Conservation (phyloP, 2,888 invertebrate genomes). For the Dolichomitus sp. region DNA sequence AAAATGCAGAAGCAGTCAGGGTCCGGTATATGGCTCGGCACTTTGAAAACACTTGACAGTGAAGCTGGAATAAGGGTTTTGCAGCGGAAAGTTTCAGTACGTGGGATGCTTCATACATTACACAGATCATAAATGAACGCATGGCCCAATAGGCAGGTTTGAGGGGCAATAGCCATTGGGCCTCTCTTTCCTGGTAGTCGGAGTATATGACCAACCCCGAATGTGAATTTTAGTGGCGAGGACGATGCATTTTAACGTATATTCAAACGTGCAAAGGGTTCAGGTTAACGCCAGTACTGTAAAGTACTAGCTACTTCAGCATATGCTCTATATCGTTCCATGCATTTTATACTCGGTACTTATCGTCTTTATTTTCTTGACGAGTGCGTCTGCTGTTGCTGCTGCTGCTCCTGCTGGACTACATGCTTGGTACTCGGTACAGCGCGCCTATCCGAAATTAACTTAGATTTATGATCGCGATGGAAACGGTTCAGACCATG, state of each 20-base stretch:
- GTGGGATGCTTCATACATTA: neutral
- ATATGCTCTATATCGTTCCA: neutral
- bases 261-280: slow-evolving; percentile 31
- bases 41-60: slow-evolving; percentile 14
- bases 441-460: slow-evolving; percentile 76
- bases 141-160: neutral
- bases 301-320: neutral
- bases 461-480: slow-evolving; percentile 79
- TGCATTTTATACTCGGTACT: slow-evolving; percentile 58
- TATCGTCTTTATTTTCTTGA: slow-evolving; percentile 65
- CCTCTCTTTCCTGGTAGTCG: neutral
- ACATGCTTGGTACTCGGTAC: neutral
- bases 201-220: neutral
- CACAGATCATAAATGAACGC: slow-evolving; percentile 11
- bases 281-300: slow-evolving; percentile 18
- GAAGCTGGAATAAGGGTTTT: slow-evolving; percentile 20
- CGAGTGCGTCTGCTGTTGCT: slow-evolving; percentile 65
- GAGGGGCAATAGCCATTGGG: slow-evolving; percentile 10
- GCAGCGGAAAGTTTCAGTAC: neutral
- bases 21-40: neutral
- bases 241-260: slow-evolving; percentile 22
- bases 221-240: neutral
- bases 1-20: slow-evolving; percentile 30
- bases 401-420: slow-evolving; percentile 2
- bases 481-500: slow-evolving; percentile 5